Percentiles rank a stretch among this genome's conserved stretches.
phyloP scores from a whole-genome alignment of 2,888 invertebrate species.

The Apamea epomidion region DNA sequence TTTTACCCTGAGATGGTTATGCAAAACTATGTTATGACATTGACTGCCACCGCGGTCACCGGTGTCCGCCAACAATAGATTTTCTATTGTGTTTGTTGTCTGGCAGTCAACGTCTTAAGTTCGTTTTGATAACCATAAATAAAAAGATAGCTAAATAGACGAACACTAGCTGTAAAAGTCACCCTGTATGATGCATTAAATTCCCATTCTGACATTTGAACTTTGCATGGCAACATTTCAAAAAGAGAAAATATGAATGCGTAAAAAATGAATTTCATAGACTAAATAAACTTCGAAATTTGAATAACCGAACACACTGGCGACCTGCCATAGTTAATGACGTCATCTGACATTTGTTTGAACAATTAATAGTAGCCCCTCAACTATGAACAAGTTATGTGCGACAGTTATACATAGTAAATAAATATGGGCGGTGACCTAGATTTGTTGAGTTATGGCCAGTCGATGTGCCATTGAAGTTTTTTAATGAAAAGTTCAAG shows the following conservation, averaged over 20 bases:
- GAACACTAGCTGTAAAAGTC: not conserved
- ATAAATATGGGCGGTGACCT: conserved; percentile 46
- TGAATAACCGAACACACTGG: conserved; percentile 38
- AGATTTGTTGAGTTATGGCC: conserved; percentile 17
- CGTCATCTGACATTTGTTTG: conserved; percentile 53
- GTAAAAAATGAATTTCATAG: not conserved
- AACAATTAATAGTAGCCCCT: conserved; percentile 42
- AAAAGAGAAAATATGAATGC: not conserved
- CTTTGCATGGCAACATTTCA: not conserved
- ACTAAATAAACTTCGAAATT: conserved; percentile 27
- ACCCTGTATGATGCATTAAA: not conserved
- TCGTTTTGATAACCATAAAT: not conserved
- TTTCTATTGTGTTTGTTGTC: too few relatives aligned
- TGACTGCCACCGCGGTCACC: too few relatives aligned
- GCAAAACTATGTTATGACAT: not conserved
- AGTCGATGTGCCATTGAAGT: conserved; percentile 26
- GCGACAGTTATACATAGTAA: conserved; percentile 42
- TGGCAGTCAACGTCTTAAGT: too few relatives aligned
- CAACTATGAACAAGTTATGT: conserved; percentile 30
- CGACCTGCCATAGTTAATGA: conserved; percentile 39
- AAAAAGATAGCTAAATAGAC: not conserved
- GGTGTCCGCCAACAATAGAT: too few relatives aligned
- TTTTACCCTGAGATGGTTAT: not conserved
- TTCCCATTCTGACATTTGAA: not conserved
- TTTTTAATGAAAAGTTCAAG: not conserved